These are phyloP conservation scores for Numida meleagris DNA, from an alignment of 2,113 vertebrate genomes.

Conservation along the genomic window DNA sequence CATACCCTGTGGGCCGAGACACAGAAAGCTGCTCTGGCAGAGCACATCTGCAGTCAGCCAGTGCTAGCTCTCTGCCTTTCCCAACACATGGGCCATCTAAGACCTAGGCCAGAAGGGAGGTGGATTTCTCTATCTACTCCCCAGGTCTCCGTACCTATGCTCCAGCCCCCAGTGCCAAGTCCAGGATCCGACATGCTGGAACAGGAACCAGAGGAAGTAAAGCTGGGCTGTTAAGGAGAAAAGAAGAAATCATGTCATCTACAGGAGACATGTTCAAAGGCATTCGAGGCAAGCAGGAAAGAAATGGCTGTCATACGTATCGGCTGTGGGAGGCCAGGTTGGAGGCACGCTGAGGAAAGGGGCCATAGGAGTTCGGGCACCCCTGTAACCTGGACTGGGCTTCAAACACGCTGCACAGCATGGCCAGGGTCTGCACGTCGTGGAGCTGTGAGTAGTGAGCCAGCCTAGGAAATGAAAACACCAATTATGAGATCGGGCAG, in stretches of 20 bases:
- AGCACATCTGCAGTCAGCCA: background rate
- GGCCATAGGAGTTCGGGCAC: conserved; percentile 73
- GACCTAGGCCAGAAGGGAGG: background rate
- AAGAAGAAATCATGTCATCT: background rate
- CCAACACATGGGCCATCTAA: background rate
- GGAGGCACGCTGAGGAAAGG: conserved; percentile 79
- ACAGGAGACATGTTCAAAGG: accelerated
- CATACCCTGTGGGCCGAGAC: background rate
- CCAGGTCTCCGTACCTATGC: conserved; percentile 77
- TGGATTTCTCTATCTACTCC: background rate
- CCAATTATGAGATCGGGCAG: background rate
- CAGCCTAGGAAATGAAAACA: conserved; percentile 76
- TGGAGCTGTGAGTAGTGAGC: conserved; percentile 96
- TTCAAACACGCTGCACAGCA: conserved; percentile 96
- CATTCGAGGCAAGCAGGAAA: background rate
- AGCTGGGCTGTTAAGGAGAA: conserved; percentile 84
- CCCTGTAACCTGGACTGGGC: conserved; percentile 86
- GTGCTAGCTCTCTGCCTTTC: background rate
- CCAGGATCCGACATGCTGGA: conserved; percentile 94
- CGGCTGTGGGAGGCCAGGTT: conserved; percentile 83
- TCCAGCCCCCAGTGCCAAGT: conserved; percentile 84
- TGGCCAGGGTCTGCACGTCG: conserved; percentile 94
- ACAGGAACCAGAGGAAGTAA: conserved; percentile 92
- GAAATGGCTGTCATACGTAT: conserved; percentile 77
- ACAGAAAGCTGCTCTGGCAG: background rate